These are phyloP conservation scores for Telenomus remus DNA, from an alignment of 1,140 invertebrate genomes.

Conservation along the genomic window DNA sequence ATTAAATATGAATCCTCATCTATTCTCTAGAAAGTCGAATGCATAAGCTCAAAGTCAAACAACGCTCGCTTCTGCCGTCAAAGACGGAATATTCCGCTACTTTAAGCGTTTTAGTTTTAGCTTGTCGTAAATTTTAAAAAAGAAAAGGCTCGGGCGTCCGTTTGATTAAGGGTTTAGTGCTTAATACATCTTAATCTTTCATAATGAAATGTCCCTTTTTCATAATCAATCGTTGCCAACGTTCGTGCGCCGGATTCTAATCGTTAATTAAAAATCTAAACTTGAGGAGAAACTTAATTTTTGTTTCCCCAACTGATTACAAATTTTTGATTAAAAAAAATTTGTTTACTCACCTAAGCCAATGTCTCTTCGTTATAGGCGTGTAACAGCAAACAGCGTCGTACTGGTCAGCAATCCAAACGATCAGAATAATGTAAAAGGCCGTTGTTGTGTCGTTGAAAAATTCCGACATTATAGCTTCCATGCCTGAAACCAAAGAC, in stretches of 20 bases:
- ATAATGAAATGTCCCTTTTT: constrained; percentile 67
- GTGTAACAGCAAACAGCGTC: constrained; percentile 99
- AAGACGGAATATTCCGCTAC: constrained; percentile 36
- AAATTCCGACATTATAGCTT: constrained; percentile 99
- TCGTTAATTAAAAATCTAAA: too few relatives aligned
- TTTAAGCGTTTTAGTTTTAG: constrained; percentile 65
- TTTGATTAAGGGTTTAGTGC: constrained; percentile 47
- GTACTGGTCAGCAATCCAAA: constrained; percentile 99
- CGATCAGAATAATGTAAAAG: constrained; percentile 99
- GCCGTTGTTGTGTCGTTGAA: constrained; percentile 99
- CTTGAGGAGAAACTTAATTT: neutral
- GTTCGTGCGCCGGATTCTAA: constrained; percentile 6
- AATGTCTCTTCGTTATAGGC: constrained; percentile 94
- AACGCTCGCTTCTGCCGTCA: constrained; percentile 14
- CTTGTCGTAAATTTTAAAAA: constrained; percentile 34
- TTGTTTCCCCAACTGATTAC: neutral
- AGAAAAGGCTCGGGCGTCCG: constrained; percentile 16
- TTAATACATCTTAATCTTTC: constrained; percentile 68
- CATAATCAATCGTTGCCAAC: constrained; percentile 44
- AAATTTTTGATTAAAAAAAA: neutral
- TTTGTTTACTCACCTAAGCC: constrained; percentile 86
- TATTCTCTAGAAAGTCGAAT: constrained; percentile 22
- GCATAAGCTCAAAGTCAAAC: constrained; percentile 38
- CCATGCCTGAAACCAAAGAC: constrained; percentile 90
- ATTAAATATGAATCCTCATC: constrained; percentile 42